Evolutionary conservation across 2,797 vertebrate species (phyloP).

Genomic region (Pantherophis vulpinus): DNA sequence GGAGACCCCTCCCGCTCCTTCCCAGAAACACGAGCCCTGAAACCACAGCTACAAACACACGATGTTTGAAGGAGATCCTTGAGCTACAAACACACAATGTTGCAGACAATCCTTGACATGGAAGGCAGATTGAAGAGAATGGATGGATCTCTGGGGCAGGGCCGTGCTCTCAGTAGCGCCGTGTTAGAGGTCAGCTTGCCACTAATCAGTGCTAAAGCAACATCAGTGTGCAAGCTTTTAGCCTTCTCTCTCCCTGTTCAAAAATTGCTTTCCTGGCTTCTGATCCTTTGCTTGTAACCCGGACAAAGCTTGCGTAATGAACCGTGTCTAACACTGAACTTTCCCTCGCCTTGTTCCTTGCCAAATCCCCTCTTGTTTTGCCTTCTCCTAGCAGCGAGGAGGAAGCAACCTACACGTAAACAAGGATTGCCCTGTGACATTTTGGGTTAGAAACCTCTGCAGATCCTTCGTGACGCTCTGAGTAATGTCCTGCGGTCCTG

Average conservation of each 20-base stretch:
- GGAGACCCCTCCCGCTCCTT: background rate
- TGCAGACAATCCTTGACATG: background rate
- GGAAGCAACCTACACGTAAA: background rate
- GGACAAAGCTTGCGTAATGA: background rate
- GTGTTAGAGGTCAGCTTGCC: background rate
- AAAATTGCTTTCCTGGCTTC: background rate
- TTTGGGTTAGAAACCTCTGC: no score
- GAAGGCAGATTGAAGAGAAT: background rate
- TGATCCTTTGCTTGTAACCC: background rate
- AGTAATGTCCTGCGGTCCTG: no score
- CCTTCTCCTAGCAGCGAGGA: background rate
- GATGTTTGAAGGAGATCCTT: no score
- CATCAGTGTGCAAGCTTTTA: background rate
- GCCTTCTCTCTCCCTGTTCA: background rate
- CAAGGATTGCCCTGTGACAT: no score
- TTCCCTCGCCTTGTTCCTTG: background rate
- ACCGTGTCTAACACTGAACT: background rate
- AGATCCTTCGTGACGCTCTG: background rate
- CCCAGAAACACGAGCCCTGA: background rate
- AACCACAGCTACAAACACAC: background rate
- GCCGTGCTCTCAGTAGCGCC: background rate
- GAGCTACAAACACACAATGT: background rate
- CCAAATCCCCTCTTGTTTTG: background rate
- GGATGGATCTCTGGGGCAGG: background rate
- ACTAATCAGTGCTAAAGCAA: background rate